Evolutionary conservation across 1,140 invertebrate species (phyloP).

Genomic region (Bombus fervidus): DNA sequence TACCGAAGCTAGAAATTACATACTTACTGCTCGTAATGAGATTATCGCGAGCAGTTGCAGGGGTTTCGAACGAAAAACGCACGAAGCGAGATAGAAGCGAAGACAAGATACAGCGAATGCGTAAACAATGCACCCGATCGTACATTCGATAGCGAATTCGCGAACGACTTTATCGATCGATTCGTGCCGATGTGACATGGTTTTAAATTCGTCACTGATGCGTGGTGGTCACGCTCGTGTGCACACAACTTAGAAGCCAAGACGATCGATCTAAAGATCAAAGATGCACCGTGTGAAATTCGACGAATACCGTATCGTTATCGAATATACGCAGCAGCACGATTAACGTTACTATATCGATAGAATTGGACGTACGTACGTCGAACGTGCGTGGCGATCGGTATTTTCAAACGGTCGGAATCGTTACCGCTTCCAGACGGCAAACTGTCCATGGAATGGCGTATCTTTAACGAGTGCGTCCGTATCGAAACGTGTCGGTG

Average conservation of each 20-base stretch:
- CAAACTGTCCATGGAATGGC: constrained; percentile 2
- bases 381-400: neutral
- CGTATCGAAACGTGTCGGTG: neutral
- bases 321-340: neutral
- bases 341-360: neutral
- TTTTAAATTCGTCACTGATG: neutral
- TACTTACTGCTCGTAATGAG: neutral
- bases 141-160: neutral
- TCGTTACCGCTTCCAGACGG: neutral
- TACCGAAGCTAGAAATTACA: neutral
- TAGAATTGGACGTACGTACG: neutral
- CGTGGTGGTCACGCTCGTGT: neutral
- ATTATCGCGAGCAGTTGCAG: neutral
- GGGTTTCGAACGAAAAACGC: neutral
- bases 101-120: neutral
- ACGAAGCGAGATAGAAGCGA: neutral
- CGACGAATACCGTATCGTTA: neutral
- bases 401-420: neutral
- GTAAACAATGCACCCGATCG: neutral
- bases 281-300: neutral
- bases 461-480: neutral
- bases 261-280: neutral
- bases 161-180: neutral
- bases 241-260: neutral
- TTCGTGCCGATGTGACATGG: neutral